These are phyloP conservation scores for Hippasteria phrygiana DNA, from an alignment of 53 echinoderm and acorn worm genomes.

Conservation along the genomic window DNA sequence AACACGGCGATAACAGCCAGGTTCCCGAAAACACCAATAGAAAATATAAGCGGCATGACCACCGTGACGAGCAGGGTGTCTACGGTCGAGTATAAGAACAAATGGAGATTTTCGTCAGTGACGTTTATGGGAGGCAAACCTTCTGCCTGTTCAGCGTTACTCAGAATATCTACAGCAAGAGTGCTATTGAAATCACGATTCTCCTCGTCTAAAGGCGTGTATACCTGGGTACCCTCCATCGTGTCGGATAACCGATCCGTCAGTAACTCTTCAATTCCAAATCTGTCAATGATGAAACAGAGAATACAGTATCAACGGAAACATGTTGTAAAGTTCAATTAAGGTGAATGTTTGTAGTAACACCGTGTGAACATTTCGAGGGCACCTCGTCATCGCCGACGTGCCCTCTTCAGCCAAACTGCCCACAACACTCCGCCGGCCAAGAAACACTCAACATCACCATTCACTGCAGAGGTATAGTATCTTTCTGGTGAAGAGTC, in stretches of 20 bases:
- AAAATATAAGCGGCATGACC: constrained; percentile 92
- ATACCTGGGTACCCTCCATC: constrained; percentile 43
- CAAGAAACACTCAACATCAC: no score
- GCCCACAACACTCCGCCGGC: no score
- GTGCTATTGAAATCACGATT: constrained; percentile 20
- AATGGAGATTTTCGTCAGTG: constrained; percentile 55
- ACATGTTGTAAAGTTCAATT: no score
- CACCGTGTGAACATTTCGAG: no score
- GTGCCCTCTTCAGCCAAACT: no score
- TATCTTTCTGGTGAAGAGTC: no score
- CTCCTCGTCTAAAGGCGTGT: constrained; percentile 4
- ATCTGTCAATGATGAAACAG: neutral
- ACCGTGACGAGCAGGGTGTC: constrained; percentile 84
- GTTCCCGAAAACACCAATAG: constrained; percentile 94
- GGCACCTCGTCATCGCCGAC: no score
- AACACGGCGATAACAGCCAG: constrained; percentile 87
- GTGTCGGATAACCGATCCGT: neutral
- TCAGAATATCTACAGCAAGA: neutral
- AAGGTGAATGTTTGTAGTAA: no score
- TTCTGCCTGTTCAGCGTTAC: neutral
- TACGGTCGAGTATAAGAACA: constrained; percentile 78
- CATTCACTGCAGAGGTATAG: no score
- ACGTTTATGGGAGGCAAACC: constrained; percentile 47
- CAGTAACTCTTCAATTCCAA: neutral
- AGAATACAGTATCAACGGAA: no score